phyloP scores from a whole-genome alignment of 2,797 vertebrate genomes.

The Scolopax rusticola region DNA sequence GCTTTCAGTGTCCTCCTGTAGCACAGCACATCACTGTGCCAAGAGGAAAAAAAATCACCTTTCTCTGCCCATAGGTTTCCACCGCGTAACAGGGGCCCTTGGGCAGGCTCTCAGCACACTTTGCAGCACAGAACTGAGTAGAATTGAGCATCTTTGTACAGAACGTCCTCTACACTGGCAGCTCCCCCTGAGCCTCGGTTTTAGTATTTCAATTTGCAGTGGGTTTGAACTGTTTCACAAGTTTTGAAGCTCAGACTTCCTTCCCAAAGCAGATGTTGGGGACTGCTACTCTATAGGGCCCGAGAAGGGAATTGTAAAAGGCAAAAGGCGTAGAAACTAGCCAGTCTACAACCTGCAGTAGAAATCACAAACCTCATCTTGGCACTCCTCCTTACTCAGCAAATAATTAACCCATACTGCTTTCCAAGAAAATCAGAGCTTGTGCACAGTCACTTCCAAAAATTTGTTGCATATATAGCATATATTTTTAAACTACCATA shows the following conservation, averaged over 20 bases:
- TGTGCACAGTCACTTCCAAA: not conserved
- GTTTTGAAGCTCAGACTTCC: not conserved
- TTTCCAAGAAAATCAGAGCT: not conserved
- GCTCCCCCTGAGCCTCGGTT: not conserved
- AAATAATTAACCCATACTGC: not conserved
- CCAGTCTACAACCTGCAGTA: not conserved
- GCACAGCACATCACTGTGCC: not conserved
- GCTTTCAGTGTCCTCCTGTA: not conserved
- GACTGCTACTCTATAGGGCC: not conserved
- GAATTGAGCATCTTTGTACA: not conserved
- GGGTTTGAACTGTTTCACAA: not conserved
- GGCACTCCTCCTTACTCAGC: not conserved
- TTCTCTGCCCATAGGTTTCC: not conserved
- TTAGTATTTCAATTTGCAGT: not conserved
- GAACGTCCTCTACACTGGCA: not conserved
- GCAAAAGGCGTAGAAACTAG: not conserved
- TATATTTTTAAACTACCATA: not conserved
- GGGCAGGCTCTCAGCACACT: fast-evolving
- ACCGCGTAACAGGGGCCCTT: not conserved
- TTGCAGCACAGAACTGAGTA: not conserved
- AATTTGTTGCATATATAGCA: not conserved
- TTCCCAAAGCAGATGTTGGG: not conserved
- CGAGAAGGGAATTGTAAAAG: not conserved
- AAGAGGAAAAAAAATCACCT: not conserved
- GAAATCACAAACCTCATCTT: not conserved